A percentile compares a stretch with the other conserved stretches of the same genome.
Evolutionary conservation across 2,797 vertebrate genomes (phyloP).

Genomic region (Mormyrus proboscirostris): DNA sequence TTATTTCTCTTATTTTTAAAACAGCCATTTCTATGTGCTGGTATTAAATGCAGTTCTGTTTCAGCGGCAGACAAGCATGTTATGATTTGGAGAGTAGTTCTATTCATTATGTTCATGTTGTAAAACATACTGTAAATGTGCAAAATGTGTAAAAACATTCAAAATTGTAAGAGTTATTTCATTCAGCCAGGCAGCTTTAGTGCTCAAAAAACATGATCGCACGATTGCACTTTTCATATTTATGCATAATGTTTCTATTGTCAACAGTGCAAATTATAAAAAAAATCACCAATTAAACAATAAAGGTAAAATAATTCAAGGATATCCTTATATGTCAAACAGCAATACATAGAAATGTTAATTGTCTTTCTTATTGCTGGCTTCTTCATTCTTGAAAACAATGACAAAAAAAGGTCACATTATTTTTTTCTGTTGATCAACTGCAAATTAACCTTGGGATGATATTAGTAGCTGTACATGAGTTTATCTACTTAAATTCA

Average conservation of each 20-base stretch:
- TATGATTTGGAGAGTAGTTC: neutral
- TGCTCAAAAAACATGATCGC: neutral
- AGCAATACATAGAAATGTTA: neutral
- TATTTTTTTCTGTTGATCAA: neutral
- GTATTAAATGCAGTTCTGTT: neutral
- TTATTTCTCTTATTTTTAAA: neutral
- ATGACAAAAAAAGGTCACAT: neutral
- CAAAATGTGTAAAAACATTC: neutral
- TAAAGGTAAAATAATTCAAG: neutral
- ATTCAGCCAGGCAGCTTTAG: neutral
- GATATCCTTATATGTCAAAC: neutral
- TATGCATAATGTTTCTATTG: neutral
- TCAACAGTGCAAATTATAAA: neutral
- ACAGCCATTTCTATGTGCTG: neutral
- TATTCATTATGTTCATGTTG: neutral
- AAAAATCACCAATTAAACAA: neutral
- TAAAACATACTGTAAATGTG: neutral
- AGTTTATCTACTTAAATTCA: neutral
- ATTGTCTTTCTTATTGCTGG: neutral
- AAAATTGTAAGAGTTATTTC: neutral
- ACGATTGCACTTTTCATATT: neutral
- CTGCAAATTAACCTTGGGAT: neutral
- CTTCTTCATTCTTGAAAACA: neutral
- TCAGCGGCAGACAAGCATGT: neutral
- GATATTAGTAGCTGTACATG: neutral